phyloP scores from a whole-genome alignment of 2,113 vertebrate genomes.

The Gymnocephalus cernua region DNA sequence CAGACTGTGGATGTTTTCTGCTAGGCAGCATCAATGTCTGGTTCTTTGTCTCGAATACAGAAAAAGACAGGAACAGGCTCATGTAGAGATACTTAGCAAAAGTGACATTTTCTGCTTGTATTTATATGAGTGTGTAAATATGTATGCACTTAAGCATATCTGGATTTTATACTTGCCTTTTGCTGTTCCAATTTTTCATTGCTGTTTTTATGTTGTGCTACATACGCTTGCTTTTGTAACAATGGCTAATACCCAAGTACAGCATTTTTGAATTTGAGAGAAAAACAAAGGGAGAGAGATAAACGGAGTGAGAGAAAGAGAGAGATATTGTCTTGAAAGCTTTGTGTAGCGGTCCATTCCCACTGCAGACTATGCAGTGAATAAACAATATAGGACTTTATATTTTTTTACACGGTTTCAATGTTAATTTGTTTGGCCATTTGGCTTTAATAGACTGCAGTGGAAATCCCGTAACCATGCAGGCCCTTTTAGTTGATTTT shows the following conservation, averaged over 20 bases:
- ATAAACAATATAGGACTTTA: constrained; percentile 9
- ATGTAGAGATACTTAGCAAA: background rate
- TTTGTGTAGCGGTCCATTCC: background rate
- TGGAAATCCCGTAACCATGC: background rate
- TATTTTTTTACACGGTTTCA: background rate
- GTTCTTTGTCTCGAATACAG: constrained; percentile 14
- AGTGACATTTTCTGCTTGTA: background rate
- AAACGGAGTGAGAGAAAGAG: background rate
- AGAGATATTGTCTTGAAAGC: background rate
- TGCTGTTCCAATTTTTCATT: background rate
- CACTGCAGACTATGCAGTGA: background rate
- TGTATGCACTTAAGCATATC: background rate
- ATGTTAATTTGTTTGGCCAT: background rate
- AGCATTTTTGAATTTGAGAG: background rate
- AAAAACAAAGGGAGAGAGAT: background rate
- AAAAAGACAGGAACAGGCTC: background rate
- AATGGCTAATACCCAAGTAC: background rate
- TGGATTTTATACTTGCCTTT: background rate
- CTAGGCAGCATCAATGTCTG: constrained; percentile 40
- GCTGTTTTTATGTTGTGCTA: background rate
- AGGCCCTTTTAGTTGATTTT: background rate
- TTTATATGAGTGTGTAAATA: background rate
- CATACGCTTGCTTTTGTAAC: background rate
- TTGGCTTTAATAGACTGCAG: background rate
- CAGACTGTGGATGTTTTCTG: constrained; percentile 61